phyloP scores from a whole-genome alignment of 2,797 vertebrate genomes.

The Sparus aurata region DNA sequence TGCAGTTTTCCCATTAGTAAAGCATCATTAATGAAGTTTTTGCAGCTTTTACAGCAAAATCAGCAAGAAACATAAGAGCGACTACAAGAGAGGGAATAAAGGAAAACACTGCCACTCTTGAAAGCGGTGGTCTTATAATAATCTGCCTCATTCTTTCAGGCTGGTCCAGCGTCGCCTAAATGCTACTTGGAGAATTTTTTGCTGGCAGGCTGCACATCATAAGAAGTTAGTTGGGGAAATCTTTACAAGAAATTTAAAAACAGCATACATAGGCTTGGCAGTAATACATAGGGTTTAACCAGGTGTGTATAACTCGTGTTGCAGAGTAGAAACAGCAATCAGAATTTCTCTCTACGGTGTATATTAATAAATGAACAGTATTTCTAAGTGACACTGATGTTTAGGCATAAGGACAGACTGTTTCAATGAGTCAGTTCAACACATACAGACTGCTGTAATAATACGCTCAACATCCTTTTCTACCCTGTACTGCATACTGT shows the following conservation, averaged over 20 bases:
- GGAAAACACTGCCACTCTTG: conserved; percentile 17
- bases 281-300: background rate
- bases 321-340: background rate
- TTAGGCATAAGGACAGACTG: background rate
- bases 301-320: background rate
- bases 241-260: conserved; percentile 3
- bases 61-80: conserved; percentile 19
- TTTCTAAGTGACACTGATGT: background rate
- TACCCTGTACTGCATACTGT: background rate
- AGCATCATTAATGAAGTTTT: conserved; percentile 22
- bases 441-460: background rate
- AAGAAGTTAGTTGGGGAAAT: conserved; percentile 22
- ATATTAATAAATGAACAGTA: conserved; percentile 10
- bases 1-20: conserved; percentile 36
- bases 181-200: background rate
- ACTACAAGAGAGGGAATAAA: conserved; percentile 21
- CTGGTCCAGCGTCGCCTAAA: background rate
- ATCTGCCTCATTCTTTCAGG: conserved; percentile 22
- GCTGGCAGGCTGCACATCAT: conserved; percentile 30
- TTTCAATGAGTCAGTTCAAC: conserved; percentile 3
- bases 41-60: conserved; percentile 49
- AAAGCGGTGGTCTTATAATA: conserved; percentile 13
- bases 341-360: background rate
- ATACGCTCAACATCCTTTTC: background rate
- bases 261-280: background rate